Evolutionary conservation across 2,113 vertebrate genomes (phyloP), one percentile per base, ranked within the genome.

Genomic region (Dinomys branickii): DNA sequence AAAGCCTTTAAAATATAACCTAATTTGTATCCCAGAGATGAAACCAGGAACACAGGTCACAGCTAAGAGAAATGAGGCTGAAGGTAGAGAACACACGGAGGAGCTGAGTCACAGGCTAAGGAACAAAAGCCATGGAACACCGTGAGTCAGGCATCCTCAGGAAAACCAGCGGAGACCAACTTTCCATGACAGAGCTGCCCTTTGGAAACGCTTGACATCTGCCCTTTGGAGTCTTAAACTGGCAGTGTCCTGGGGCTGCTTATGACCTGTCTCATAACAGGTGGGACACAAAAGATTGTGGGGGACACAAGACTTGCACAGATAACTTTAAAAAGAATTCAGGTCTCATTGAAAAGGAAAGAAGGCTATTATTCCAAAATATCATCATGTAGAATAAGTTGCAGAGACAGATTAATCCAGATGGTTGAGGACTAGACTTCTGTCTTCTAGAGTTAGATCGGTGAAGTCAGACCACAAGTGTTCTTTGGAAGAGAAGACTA

Each of bases 51-150:
- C 92, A 97, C 35, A 54, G 82, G 94, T 95, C 92, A 95, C 77
- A 95, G 88, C 85, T 97, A 91, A 81, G 38, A 96, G 90, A 94
- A 97, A 94, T 85, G 86, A 94, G 97, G 85, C 30, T 94, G 85
- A 93, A 86, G 4, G 67, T 92, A 44, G 86, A 93, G 38, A 93
- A 89, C 75, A 38, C 85, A 73, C 41, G 96, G 81, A 94, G 80
- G 58, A 92, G 81, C 75, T 97, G 96, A 97, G 90, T 97, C 96
- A 98, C 63, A 33, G 41, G 50, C 52, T 38, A 88, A 93, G 83
- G 86, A 94, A 97, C 52, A 93, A 97, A 95, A 82, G 75, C 82
- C 86, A 95, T 84, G 47, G 94, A 94, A 93, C 88, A 56, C 30
- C 44, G 0, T 97, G 95, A 97, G 94, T 97, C 97, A 97, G 75